Base-by-base conservation (phyloP, 2,888 invertebrate species). In the Agelastica alni region DNA sequence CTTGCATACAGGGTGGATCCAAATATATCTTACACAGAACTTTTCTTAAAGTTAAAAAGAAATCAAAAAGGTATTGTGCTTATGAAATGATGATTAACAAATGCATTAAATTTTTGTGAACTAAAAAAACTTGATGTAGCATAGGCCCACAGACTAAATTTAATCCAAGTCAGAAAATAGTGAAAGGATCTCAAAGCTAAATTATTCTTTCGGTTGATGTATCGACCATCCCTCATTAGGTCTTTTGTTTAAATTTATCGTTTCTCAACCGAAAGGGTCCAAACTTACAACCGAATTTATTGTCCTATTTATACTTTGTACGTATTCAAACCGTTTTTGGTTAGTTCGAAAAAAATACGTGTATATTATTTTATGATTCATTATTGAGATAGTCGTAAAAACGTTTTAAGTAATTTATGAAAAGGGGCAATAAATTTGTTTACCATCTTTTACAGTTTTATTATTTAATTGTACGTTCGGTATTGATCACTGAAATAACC, bases 201-300 rank as follows among this genome's bases (percentile, higher is more conserved):
- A 53, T 53, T 45, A 53, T 53, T 42, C 47, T 36, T 42, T 41
- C 22, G 48, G 53, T 53, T 53, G 48, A 53, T 48, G 48, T 53
- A 53, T 48, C 48, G 48, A 36, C 53, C 36, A 43, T 43, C 28
- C 47, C 43, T 48, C 42, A 53, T 48, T 53, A 53, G 48, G 41
- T 34, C 53, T 41, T 53, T 53, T 53, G 53, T 53, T 43, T 46
- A 43, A 48, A 37, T 53, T 53, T 53, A 53, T 53, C 26, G 53
- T 53, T 53, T 39, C 28, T 36, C 10, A 16, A 53, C 53, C 48
- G 18, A 53, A 36, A 53, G 47, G 43, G 48, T 28, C 53, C 14
- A 34, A 46, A 41, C 17, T 46, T 26, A 32, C 30, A 43, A 28
- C 17, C 20, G 16, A 32, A 53, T 53, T 47, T 36, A 53, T 34